A percentile compares a stretch with the other conserved stretches of the same genome.
Conservation (phyloP, 2,113 vertebrate species). For the Scomber scombrus region DNA sequence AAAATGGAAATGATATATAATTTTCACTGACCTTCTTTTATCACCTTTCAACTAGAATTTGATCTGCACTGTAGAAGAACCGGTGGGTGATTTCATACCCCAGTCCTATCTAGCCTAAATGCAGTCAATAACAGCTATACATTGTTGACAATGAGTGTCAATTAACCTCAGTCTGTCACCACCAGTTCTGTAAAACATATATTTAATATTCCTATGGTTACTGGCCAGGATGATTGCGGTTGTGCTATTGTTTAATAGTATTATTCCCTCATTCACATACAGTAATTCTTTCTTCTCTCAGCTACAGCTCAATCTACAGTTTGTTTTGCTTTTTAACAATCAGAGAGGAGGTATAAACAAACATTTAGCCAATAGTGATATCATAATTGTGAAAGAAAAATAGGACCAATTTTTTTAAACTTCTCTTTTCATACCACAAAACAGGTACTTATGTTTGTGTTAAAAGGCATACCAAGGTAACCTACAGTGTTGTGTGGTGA, state of each 20-base stretch:
- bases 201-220: slow-evolving; percentile 3
- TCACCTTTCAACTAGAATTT: neutral
- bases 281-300: slow-evolving; percentile 3
- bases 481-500: slow-evolving; percentile 9
- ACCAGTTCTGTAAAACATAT: neutral
- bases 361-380: neutral
- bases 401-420: no score
- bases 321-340: slow-evolving; percentile 11
- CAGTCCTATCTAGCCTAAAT: neutral
- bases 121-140: neutral
- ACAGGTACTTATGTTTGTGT: neutral
- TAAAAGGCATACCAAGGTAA: neutral
- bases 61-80: slow-evolving; percentile 6
- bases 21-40: slow-evolving; percentile 24
- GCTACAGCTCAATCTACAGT: neutral
- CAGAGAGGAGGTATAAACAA: neutral
- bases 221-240: neutral
- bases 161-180: neutral
- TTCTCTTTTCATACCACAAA: neutral
- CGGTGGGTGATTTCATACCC: neutral
- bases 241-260: neutral
- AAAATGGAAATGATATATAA: slow-evolving; percentile 15
- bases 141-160: neutral
- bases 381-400: neutral
- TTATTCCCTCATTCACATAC: neutral